Percentiles rank a stretch among this genome's conserved stretches.
phyloP scores from a whole-genome alignment of 2,113 vertebrate species.

The Clarias gariepinus region DNA sequence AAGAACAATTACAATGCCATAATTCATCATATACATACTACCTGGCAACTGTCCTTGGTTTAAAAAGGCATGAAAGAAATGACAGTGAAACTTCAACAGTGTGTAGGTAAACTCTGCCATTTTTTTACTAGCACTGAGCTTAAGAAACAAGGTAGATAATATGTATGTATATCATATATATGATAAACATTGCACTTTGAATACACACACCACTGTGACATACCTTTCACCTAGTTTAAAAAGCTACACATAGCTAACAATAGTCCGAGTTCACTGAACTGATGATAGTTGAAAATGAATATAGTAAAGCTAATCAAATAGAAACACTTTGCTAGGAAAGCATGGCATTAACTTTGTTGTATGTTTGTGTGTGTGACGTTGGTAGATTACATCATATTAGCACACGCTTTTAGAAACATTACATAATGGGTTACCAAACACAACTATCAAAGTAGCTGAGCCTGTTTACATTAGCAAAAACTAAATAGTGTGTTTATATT shows the following conservation, averaged over 20 bases:
- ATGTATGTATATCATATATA: no score
- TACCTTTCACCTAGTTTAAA: background rate
- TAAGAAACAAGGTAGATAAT: background rate
- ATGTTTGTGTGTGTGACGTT: background rate
- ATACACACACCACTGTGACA: background rate
- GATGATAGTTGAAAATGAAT: background rate
- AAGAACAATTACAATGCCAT: background rate
- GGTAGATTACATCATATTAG: background rate
- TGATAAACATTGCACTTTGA: background rate
- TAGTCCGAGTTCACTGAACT: background rate
- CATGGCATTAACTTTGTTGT: background rate
- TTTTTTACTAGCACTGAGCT: background rate
- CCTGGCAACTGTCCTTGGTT: background rate
- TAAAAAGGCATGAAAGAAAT: background rate
- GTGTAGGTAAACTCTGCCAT: background rate
- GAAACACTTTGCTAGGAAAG: background rate
- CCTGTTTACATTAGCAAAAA: background rate
- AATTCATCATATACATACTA: slow-evolving; percentile 15
- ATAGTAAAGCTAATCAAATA: background rate
- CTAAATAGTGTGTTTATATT: background rate
- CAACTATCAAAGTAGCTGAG: background rate
- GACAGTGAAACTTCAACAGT: background rate
- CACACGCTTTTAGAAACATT: background rate
- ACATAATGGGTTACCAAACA: background rate
- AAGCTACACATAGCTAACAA: background rate